Evolutionary conservation across 2,113 vertebrate species (phyloP).

Genomic region (Piaya cayana): DNA sequence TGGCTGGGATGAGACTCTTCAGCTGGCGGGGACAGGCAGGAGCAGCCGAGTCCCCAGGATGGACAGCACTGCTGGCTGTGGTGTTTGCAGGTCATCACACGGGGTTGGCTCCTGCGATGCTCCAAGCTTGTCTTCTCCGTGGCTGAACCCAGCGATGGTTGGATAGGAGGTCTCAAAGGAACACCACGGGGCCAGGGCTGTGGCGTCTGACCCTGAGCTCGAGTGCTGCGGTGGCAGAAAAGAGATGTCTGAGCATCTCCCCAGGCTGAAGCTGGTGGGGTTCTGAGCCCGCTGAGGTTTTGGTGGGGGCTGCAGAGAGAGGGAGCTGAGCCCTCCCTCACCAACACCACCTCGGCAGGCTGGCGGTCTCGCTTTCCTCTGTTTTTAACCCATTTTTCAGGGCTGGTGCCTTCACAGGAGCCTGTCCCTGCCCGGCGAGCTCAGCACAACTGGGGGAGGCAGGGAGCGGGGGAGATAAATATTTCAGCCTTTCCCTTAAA

Average conservation of each 20-base stretch:
- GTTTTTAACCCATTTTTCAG: not conserved
- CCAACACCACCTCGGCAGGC: rapidly evolving
- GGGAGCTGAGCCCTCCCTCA: not conserved
- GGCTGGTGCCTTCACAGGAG: not conserved
- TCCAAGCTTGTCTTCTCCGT: not conserved
- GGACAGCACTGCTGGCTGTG: not conserved
- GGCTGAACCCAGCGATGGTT: not conserved
- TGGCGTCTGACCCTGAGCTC: rapidly evolving
- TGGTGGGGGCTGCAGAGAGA: not conserved
- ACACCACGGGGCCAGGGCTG: rapidly evolving
- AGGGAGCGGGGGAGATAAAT: constrained; percentile 8
- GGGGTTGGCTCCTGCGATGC: rapidly evolving
- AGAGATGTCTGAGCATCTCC: rapidly evolving
- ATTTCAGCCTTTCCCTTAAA: constrained; percentile 45
- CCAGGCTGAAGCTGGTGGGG: not conserved
- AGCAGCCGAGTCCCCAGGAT: rapidly evolving
- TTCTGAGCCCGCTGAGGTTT: not conserved
- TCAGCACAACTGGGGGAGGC: not conserved
- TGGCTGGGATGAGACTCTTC: rapidly evolving
- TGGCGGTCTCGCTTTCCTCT: not conserved
- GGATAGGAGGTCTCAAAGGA: not conserved
- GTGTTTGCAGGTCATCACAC: rapidly evolving
- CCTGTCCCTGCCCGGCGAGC: not conserved
- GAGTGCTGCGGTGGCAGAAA: not conserved
- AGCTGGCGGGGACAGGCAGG: not conserved